Evolutionary conservation across 2,797 vertebrate species (phyloP), one percentile per base, ranked within the genome.

Genomic region (Pygocentrus nattereri): DNA sequence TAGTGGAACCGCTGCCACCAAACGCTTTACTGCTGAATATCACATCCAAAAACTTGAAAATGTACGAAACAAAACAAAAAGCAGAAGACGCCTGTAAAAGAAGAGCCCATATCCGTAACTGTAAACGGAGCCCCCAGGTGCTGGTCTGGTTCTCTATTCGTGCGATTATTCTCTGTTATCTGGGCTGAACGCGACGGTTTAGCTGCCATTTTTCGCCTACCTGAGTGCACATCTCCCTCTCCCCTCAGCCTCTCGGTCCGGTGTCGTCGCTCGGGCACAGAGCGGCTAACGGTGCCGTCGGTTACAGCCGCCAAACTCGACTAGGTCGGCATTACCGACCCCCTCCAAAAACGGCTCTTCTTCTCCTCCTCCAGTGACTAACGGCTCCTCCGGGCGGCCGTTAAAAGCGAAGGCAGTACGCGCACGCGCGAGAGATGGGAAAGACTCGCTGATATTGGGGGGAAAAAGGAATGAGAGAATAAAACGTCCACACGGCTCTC

Each of bases 161-260:
- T 38, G 0, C 49, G 50, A 68, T 52, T 6, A 70, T 62, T 78
- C 0, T 11, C n/a, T 34, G 30, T 79, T 79, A 16, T 21, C 19
- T 23, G 54, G 54, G 58, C 25, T 27, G 13, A 27, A 61, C n/a
- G 21, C 19, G 54, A 10, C 6, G 4, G n/a, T 13, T 13, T 21
- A 19, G 21, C 50, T 7, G 73, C 38, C 41, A 50, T 79, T 70
- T 30, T 61, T 50, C 64, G 44, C 82, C 82, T 83, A 83, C 82
- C 82, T 83, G 82, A 76, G 59, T 59, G 18, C 61, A 61, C 59
- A 61, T 61, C 23, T 61, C 59, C 59, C 54, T 58, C 56, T n/a
- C n/a, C n/a, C n/a, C 30, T 6, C 18, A 19, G 50, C 50, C 50
- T 21, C 50, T 54, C 25, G 4, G 59, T 27, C 54, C 65, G 64